Evolutionary conservation across 2,797 vertebrate genomes (phyloP).

Genomic region (Benthosema pterotum): DNA sequence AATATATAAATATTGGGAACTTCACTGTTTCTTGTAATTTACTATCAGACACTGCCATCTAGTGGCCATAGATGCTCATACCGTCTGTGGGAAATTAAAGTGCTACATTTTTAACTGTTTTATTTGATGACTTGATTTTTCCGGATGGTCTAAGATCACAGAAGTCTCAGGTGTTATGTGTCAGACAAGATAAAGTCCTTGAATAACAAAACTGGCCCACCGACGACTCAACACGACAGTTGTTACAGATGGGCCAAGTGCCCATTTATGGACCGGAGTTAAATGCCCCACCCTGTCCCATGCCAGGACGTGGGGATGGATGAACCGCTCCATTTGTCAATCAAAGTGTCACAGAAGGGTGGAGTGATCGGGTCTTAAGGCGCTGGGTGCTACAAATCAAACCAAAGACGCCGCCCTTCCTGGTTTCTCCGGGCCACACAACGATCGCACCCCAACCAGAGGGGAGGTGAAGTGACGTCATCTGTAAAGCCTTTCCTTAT

Average conservation of each 20-base stretch:
- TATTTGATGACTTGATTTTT: no score
- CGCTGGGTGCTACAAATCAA: no score
- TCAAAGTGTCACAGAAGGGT: neutral
- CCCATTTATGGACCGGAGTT: constrained; percentile 11
- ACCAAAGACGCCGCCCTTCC: constrained; percentile 47
- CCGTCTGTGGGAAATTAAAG: neutral
- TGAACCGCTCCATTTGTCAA: constrained; percentile 19
- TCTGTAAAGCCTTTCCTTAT: constrained; percentile 23
- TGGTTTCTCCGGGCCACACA: neutral
- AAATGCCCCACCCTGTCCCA: constrained; percentile 8
- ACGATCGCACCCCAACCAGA: neutral
- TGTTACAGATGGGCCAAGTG: neutral
- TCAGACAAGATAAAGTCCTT: no score
- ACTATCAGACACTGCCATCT: constrained; percentile 1
- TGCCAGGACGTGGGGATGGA: neutral
- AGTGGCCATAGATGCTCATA: neutral
- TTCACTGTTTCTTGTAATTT: neutral
- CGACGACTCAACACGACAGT: no score
- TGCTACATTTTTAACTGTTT: no score
- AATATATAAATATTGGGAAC: neutral
- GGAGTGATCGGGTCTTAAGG: neutral
- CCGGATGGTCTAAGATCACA: no score
- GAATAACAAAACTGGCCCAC: no score
- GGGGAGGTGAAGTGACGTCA: constrained; percentile 57
- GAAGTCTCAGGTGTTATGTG: no score